phyloP scores from a whole-genome alignment of 2,113 vertebrate genomes.

The Vulpes vulpes region DNA sequence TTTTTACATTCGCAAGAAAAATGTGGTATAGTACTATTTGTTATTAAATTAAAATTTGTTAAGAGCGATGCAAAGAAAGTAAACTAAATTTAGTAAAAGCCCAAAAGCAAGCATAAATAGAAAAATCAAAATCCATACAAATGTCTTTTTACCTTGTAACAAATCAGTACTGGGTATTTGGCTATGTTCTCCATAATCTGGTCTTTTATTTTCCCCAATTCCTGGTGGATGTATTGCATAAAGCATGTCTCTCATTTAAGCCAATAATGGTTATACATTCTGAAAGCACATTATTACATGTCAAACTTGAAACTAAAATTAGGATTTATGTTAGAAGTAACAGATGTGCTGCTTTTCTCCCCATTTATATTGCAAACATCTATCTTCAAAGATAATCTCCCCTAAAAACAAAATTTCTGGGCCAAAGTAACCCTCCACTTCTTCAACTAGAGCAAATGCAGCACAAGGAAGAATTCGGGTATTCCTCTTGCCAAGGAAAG shows the following conservation, averaged over 20 bases:
- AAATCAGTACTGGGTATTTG: neutral
- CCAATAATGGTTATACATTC: neutral
- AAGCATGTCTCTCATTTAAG: slow-evolving; percentile 48
- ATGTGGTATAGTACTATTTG: neutral
- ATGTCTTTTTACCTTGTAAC: neutral
- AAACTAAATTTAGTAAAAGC: slow-evolving; percentile 35
- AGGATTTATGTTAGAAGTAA: slow-evolving; percentile 56
- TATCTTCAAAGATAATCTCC: slow-evolving; percentile 55
- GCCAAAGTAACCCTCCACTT: neutral
- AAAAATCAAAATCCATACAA: slow-evolving; percentile 56
- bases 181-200: neutral
- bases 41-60: slow-evolving; percentile 56
- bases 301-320: slow-evolving; percentile 44
- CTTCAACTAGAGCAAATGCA: neutral
- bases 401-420: slow-evolving; percentile 59
- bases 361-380: slow-evolving; percentile 33
- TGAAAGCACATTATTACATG: slow-evolving; percentile 38
- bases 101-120: slow-evolving; percentile 1
- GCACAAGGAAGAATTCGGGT: neutral
- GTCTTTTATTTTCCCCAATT: slow-evolving; percentile 10
- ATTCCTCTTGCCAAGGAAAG: neutral
- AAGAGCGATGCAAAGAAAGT: slow-evolving; percentile 39
- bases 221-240: neutral
- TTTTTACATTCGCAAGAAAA: slow-evolving; percentile 46
- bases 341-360: neutral